A percentile compares a stretch with the other conserved stretches of the same genome.
Conservation (phyloP, 2,888 invertebrate genomes). For the Lasioglossum zephyrum region DNA sequence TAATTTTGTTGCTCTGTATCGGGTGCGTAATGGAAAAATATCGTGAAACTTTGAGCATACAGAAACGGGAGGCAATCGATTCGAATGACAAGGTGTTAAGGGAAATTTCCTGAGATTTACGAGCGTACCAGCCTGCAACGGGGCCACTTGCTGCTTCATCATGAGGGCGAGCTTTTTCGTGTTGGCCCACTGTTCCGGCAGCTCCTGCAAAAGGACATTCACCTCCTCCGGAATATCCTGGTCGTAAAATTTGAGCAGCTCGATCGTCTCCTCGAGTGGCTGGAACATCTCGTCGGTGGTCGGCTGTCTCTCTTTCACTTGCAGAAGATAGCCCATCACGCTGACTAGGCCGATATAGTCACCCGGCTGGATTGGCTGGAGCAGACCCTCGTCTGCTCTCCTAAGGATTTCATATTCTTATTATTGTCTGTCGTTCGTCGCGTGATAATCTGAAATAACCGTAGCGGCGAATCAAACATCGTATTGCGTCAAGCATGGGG, state of each 20-base stretch:
- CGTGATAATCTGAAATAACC: not conserved
- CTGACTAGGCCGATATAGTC: slow-evolving; percentile 95
- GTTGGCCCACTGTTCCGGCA: slow-evolving; percentile 98
- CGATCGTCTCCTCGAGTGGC: slow-evolving; percentile 96
- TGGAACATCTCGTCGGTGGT: slow-evolving; percentile 98
- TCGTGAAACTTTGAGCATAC: not conserved
- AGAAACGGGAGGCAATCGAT: not conserved
- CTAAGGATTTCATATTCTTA: slow-evolving; percentile 35
- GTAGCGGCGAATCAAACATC: not conserved
- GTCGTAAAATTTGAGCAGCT: slow-evolving; percentile 96
- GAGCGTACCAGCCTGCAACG: slow-evolving; percentile 91
- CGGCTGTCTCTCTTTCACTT: slow-evolving; percentile 95
- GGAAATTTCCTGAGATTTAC: not conserved
- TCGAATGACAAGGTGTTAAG: not conserved
- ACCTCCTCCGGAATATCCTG: slow-evolving; percentile 99
- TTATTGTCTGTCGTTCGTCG: not conserved
- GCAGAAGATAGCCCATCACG: slow-evolving; percentile 96
- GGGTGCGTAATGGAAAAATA: too few species aligned
- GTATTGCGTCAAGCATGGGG: not conserved
- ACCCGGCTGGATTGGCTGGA: slow-evolving; percentile 89
- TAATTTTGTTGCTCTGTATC: too few species aligned
- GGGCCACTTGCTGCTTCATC: slow-evolving; percentile 97
- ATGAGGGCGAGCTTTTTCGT: slow-evolving; percentile 96
- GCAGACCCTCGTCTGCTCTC: slow-evolving; percentile 93
- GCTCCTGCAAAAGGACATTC: slow-evolving; percentile 94